Evolutionary conservation across 2,888 invertebrate species (phyloP), one percentile per base, ranked within the genome.

Genomic region (Diaphora mendica): DNA sequence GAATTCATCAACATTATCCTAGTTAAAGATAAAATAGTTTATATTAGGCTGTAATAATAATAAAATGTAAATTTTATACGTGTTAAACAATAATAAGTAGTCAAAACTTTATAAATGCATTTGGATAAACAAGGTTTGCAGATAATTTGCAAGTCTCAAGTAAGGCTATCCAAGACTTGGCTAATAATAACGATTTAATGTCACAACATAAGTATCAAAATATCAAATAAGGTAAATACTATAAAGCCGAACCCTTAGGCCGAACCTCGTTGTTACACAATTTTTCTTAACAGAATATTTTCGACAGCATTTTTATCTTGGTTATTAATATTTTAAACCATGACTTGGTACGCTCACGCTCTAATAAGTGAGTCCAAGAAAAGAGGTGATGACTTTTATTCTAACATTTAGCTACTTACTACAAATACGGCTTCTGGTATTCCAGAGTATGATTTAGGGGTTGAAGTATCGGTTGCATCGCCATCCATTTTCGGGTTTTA

Each of bases 1-100:
- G 92, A 97, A 99, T 74, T 97, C 97, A 89, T 99, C 99, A 59
- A 99, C 99, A 97, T 99, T 99, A 90, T 99, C 99, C 98, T 98
- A 84, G 8, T 91, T 92, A 26, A 66, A 23, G 20, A 42, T n/a
- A 44, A n/a, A 7, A n/a, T 44, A 3, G n/a, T 67, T 67, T 42
- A 65, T 11, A 33, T 64, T 7, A 30, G 7, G 35, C 9, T 1
- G 20, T 23, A 2, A 35, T 23, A n/a, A n/a, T n/a, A 65, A 20
- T 64, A 64, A 26, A 59, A 26, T 7, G 23, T 3, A 13, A 62
- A 23, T n/a, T 39, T 35, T 65, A 9, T 3, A 35, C 15, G 3
- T n/a, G 9, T 8, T n/a, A 39, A 39, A 11, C n/a, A 7, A 9
- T 17, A 23, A 55, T 9, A 23, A n/a, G 2, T n/a, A n/a, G 0